phyloP scores from a whole-genome alignment of 2,888 invertebrate genomes.

The Hypomecis punctinalis region DNA sequence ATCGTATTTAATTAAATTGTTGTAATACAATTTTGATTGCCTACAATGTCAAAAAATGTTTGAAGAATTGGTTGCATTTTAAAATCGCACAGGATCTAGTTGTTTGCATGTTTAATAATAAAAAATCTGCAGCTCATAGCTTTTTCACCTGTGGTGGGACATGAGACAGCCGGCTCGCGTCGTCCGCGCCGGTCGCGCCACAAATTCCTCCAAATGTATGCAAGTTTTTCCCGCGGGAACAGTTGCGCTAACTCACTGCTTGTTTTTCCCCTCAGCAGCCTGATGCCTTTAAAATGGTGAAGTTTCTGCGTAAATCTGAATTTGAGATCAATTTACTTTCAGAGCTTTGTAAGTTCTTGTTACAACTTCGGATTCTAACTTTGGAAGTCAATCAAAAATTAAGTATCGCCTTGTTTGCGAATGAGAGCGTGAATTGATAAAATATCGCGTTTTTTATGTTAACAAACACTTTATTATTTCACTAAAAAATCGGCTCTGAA shows the following conservation, averaged over 20 bases:
- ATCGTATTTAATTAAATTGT: too few species aligned
- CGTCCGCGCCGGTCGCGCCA: slow-evolving; percentile 10
- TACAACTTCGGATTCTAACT: slow-evolving; percentile 1
- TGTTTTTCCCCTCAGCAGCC: slow-evolving; percentile 25
- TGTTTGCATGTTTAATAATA: too few species aligned
- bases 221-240: slow-evolving; percentile 35
- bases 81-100: too few species aligned
- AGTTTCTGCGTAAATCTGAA: slow-evolving; percentile 24
- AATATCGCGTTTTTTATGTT: too few species aligned
- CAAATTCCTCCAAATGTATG: slow-evolving; percentile 39
- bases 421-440: too few species aligned
- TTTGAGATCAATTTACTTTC: slow-evolving; percentile 17
- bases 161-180: background rate
- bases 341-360: slow-evolving; percentile 2
- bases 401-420: background rate
- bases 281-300: slow-evolving; percentile 31
- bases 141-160: too few species aligned
- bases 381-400: slow-evolving; percentile 6
- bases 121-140: too few species aligned
- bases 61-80: too few species aligned
- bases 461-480: too few species aligned
- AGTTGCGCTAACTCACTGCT: slow-evolving; percentile 31
- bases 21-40: too few species aligned
- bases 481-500: too few species aligned
- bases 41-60: too few species aligned